Evolutionary conservation across 1,140 invertebrate genomes (phyloP).

Genomic region (Holcopasites calliopsidis): DNA sequence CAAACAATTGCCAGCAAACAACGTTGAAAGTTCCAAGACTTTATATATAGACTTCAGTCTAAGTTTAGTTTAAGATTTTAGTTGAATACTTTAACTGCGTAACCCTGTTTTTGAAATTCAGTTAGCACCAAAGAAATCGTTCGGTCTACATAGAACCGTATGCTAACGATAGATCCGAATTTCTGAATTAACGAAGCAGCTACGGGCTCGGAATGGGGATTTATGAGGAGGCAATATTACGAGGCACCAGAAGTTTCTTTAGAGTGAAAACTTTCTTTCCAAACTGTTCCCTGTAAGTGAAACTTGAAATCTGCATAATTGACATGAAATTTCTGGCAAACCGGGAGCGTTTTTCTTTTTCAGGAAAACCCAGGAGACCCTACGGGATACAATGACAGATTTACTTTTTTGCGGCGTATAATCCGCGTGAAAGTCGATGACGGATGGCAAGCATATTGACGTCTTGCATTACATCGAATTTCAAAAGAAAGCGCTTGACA

Average conservation of each 20-base stretch:
- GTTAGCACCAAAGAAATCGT: slow-evolving; percentile 6
- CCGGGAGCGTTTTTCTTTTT: not conserved
- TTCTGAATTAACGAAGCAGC: slow-evolving; percentile 50
- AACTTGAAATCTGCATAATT: slow-evolving; percentile 46
- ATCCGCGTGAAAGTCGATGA: not conserved
- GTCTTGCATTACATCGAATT: not conserved
- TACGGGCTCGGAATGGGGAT: slow-evolving; percentile 36
- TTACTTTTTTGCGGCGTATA: not conserved
- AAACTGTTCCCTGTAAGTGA: slow-evolving; percentile 39
- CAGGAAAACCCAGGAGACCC: not conserved
- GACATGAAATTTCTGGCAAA: slow-evolving; percentile 30
- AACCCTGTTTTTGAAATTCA: slow-evolving; percentile 25
- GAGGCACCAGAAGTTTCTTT: slow-evolving; percentile 45
- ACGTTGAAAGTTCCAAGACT: not conserved
- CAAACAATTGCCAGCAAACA: too few relatives aligned
- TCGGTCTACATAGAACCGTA: slow-evolving; percentile 21
- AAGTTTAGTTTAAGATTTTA: slow-evolving; percentile 3
- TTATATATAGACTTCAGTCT: not conserved
- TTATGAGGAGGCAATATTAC: slow-evolving; percentile 55
- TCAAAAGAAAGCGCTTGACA: not conserved
- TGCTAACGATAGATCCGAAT: slow-evolving; percentile 50
- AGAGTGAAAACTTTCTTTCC: slow-evolving; percentile 41
- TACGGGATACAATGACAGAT: not conserved
- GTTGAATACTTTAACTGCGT: slow-evolving; percentile 20
- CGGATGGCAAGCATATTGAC: not conserved